phyloP scores from a whole-genome alignment of 2,113 vertebrate genomes.

The Hucho hucho region DNA sequence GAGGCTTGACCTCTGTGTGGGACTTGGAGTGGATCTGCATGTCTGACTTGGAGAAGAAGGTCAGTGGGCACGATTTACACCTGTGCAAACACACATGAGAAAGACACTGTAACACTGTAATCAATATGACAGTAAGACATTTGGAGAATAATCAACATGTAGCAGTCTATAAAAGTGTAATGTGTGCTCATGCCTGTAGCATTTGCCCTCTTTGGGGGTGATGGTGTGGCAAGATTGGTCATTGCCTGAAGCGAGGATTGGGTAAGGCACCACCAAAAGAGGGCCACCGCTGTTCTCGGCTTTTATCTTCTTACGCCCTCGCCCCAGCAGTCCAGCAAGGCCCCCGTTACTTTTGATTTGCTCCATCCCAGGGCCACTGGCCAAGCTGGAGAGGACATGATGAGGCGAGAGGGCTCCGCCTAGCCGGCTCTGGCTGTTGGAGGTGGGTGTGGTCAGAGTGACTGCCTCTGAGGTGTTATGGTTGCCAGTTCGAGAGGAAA shows the following conservation, averaged over 20 bases:
- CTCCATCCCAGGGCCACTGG: slow-evolving; percentile 83
- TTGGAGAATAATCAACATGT: background rate
- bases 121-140: background rate
- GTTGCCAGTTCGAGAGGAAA: slow-evolving; percentile 84
- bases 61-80: slow-evolving; percentile 97
- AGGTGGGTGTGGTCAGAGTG: slow-evolving; percentile 85
- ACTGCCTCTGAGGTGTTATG: slow-evolving; percentile 81
- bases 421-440: slow-evolving; percentile 83
- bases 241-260: slow-evolving; percentile 88
- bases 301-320: slow-evolving; percentile 96
- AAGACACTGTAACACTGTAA: background rate
- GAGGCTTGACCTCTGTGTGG: slow-evolving; percentile 96
- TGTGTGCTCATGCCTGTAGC: slow-evolving; percentile 83
- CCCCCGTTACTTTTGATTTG: slow-evolving; percentile 85
- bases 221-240: slow-evolving; percentile 76
- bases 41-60: slow-evolving; percentile 98
- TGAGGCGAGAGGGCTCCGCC: slow-evolving; percentile 81
- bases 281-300: slow-evolving; percentile 88
- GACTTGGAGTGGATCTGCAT: slow-evolving; percentile 99
- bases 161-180: background rate
- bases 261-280: slow-evolving; percentile 92
- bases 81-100: slow-evolving; percentile 61
- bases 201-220: slow-evolving; percentile 90
- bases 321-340: slow-evolving; percentile 86
- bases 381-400: slow-evolving; percentile 88